These are phyloP conservation scores for Steinernema feltiae DNA, from an alignment of 1,140 invertebrate genomes.

Conservation along the genomic window DNA sequence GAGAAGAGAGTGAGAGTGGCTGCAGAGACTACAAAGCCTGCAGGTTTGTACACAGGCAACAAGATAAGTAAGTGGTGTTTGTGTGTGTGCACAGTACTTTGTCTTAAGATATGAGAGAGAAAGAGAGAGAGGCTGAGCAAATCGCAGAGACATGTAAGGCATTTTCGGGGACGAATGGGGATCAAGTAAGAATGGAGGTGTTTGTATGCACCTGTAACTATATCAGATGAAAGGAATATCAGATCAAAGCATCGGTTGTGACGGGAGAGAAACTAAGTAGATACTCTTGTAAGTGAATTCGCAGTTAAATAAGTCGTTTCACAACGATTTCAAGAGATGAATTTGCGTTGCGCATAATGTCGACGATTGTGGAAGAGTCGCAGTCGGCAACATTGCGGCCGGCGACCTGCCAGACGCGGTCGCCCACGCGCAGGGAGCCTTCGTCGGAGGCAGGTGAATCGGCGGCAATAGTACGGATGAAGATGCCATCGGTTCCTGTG, in stretches of 20 bases:
- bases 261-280: not conserved
- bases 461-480: constrained; percentile 57
- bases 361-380: not conserved
- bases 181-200: no score
- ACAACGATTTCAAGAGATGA: not conserved
- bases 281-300: not conserved
- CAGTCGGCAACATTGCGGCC: constrained; percentile 1
- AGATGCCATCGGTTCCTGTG: constrained; percentile 56
- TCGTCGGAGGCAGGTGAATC: constrained; percentile 59
- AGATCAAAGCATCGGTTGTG: not conserved
- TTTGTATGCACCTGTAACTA: no score
- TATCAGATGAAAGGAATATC: not conserved
- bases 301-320: not conserved
- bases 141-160: not conserved
- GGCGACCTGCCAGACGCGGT: not conserved
- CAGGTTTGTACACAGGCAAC: constrained; percentile 10
- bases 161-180: not conserved
- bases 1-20: not conserved
- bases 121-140: constrained; percentile 3
- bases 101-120: not conserved
- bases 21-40: not conserved
- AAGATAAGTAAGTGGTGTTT: no score
- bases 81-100: constrained; percentile 1
- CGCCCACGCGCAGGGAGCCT: constrained; percentile 39
- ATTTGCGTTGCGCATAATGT: not conserved